These are phyloP conservation scores for Drosophila sproati DNA, from an alignment of 1,140 invertebrate genomes.

Conservation along the genomic window DNA sequence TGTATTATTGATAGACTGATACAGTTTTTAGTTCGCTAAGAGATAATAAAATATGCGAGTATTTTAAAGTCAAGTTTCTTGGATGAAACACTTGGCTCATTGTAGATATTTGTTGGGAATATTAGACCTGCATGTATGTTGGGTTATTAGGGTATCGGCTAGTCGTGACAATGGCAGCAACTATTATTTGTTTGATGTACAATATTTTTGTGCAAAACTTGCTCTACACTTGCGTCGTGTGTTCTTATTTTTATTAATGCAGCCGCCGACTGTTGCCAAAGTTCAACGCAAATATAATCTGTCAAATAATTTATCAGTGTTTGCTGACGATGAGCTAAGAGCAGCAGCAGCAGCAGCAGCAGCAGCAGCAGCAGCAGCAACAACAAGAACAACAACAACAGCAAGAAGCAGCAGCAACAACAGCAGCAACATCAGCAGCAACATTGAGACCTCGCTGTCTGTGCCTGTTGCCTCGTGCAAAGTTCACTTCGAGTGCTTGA, in stretches of 20 bases:
- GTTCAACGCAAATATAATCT: conserved; percentile 82
- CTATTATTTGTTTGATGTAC: not conserved
- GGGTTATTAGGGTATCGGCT: conserved; percentile 8
- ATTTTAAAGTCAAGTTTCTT: no score
- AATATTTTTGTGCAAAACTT: conserved; percentile 14
- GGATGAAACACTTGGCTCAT: not conserved
- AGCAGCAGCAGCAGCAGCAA: conserved; percentile 7
- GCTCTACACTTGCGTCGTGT: conserved; percentile 45
- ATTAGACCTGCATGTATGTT: no score
- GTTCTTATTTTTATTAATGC: conserved; percentile 66
- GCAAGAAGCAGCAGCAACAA: not conserved
- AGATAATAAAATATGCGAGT: no score
- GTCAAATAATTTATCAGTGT: conserved; percentile 81
- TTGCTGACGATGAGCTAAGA: conserved; percentile 66
- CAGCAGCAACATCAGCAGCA: not conserved
- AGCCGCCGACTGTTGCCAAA: conserved; percentile 58
- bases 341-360: conserved; percentile 21
- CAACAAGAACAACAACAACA: conserved; percentile 1
- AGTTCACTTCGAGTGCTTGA: conserved; percentile 48
- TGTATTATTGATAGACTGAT: no score
- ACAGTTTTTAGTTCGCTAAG: no score
- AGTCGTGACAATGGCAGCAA: not conserved
- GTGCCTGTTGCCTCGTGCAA: conserved; percentile 45
- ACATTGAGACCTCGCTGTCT: conserved; percentile 55
- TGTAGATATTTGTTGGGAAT: not conserved